These are phyloP conservation scores for Capreolus pygargus DNA, from an alignment of 2,113 vertebrate genomes.

Conservation along the genomic window DNA sequence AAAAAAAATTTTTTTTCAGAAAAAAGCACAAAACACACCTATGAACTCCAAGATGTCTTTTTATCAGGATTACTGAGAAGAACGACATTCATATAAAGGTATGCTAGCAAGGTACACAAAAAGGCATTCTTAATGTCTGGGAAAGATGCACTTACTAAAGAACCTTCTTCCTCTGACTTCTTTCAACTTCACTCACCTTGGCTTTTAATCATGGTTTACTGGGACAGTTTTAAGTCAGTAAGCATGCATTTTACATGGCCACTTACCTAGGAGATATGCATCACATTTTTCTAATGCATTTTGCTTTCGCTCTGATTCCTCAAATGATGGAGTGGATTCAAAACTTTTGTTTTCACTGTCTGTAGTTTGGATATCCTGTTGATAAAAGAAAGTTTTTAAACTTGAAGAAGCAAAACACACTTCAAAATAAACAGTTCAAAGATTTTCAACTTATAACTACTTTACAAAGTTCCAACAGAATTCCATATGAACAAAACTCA, in stretches of 20 bases:
- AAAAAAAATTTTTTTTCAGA: background rate
- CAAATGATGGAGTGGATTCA: conserved; percentile 71
- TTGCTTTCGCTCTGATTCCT: conserved; percentile 73
- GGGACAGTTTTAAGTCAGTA: background rate
- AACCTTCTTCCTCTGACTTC: background rate
- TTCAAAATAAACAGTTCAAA: conserved; percentile 22
- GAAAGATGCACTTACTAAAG: background rate
- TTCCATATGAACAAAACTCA: conserved; percentile 73
- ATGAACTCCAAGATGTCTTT: background rate
- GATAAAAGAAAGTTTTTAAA: conserved; percentile 66
- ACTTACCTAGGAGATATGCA: conserved; percentile 77
- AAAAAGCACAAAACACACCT: background rate
- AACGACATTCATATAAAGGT: background rate
- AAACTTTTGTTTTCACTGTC: conserved; percentile 75
- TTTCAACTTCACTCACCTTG: background rate
- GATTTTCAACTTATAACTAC: background rate
- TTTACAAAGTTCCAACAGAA: conserved; percentile 35
- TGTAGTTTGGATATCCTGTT: conserved; percentile 73
- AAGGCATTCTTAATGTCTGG: background rate
- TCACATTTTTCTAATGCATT: conserved; percentile 68
- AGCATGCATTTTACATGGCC: background rate
- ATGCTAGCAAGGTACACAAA: background rate
- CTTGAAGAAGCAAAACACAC: conserved; percentile 5
- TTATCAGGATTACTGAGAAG: background rate
- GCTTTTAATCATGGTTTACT: background rate